A percentile compares a stretch with the other conserved stretches of the same genome.
phyloP scores from a whole-genome alignment of 1,140 invertebrate species.

The Batillaria attramentaria region DNA sequence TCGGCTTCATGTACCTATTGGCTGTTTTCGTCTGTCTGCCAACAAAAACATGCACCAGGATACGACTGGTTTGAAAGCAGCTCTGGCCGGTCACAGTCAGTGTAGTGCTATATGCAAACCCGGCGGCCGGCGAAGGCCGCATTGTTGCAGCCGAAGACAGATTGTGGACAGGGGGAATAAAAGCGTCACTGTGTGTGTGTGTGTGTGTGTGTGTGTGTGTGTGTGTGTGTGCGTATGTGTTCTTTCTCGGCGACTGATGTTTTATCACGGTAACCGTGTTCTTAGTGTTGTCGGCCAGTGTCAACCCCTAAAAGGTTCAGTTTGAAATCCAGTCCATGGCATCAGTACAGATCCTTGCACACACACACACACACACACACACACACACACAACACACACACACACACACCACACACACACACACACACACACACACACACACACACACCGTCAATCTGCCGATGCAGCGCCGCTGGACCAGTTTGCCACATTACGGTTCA shows the following conservation, averaged over 20 bases:
- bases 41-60: too few relatives aligned
- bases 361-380: conserved; percentile 48
- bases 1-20: too few relatives aligned
- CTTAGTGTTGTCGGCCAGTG: not conserved
- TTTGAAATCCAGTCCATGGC: not conserved
- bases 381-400: conserved; percentile 47
- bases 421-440: conserved; percentile 50
- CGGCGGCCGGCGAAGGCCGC: not conserved
- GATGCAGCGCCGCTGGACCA: too few relatives aligned
- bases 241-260: not conserved
- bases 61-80: not conserved
- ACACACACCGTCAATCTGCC: conserved; percentile 38
- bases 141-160: not conserved
- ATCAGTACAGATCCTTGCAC: conserved; percentile 39
- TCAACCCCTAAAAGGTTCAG: not conserved
- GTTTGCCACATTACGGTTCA: too few relatives aligned
- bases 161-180: not conserved
- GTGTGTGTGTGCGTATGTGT: not conserved
- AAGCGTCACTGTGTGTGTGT: not conserved
- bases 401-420: conserved; percentile 52
- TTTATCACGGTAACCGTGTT: not conserved
- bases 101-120: not conserved
- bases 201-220: conserved; percentile 1
- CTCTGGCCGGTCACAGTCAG: not conserved
- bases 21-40: too few relatives aligned